Conservation (phyloP, 2,113 vertebrate genomes). For the Megaptera novaeangliae region DNA sequence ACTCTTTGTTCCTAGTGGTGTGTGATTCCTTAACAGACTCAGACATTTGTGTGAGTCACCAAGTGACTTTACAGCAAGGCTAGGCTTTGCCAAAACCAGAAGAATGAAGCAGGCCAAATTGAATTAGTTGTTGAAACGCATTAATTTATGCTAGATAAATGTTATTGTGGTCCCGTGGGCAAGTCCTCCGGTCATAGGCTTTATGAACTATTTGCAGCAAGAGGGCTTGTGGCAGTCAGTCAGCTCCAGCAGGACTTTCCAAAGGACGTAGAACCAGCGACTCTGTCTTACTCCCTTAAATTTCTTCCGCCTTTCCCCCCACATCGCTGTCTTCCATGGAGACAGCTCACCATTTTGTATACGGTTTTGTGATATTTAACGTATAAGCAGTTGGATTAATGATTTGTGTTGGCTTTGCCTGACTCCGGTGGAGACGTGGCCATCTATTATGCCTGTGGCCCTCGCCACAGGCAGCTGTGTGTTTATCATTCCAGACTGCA, state of each 20-base stretch:
- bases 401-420: conserved; percentile 38
- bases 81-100: conserved; percentile 78
- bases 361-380: conserved; percentile 58
- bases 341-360: not conserved
- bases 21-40: conserved; percentile 50
- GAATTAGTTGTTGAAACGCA: conserved; percentile 82
- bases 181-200: conserved; percentile 79
- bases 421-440: conserved; percentile 42
- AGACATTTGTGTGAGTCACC: conserved; percentile 76
- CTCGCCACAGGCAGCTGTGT: conserved; percentile 76
- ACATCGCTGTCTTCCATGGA: not conserved
- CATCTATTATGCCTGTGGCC: conserved; percentile 39
- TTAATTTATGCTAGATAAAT: conserved; percentile 86
- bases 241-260: conserved; percentile 34
- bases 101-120: conserved; percentile 79
- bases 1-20: conserved; percentile 74
- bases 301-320: not conserved
- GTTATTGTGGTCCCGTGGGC: conserved; percentile 83
- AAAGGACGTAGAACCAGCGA: conserved; percentile 17
- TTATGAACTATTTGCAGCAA: conserved; percentile 80
- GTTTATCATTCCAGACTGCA: conserved; percentile 75
- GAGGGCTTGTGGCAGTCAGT: conserved; percentile 75
- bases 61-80: conserved; percentile 71
- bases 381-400: conserved; percentile 36
- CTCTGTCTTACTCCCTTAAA: not conserved